Percentiles rank a stretch among this genome's conserved stretches.
These are phyloP conservation scores for Chaetodon trifasciatus DNA, from an alignment of 2,797 vertebrate species.

Conservation along the genomic window DNA sequence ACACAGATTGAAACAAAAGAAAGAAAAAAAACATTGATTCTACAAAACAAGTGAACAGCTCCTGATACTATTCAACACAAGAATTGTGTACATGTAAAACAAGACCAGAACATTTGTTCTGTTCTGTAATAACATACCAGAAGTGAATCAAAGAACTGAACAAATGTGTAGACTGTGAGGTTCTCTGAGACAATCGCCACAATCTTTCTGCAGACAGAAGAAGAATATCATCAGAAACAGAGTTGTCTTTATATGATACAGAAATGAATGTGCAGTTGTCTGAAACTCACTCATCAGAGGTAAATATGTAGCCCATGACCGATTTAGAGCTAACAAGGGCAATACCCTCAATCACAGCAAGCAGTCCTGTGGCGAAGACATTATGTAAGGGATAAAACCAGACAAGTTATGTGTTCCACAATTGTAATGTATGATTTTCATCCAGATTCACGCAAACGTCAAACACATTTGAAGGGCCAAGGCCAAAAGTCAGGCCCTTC, in stretches of 20 bases:
- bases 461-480: neutral
- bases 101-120: slow-evolving; percentile 4
- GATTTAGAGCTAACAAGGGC: slow-evolving; percentile 73
- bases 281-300: slow-evolving; percentile 88
- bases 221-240: slow-evolving; percentile 27
- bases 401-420: neutral
- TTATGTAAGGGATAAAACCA: neutral
- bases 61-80: neutral
- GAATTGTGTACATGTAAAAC: neutral
- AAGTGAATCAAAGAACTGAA: slow-evolving; percentile 89
- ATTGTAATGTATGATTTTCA: neutral
- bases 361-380: slow-evolving; percentile 64
- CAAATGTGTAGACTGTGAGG: slow-evolving; percentile 82
- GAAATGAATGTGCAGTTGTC: slow-evolving; percentile 19
- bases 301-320: slow-evolving; percentile 89
- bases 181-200: slow-evolving; percentile 83
- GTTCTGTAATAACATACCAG: slow-evolving; percentile 80
- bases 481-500: no score
- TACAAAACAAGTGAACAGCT: slow-evolving; percentile 3
- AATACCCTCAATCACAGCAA: slow-evolving; percentile 81
- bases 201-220: slow-evolving; percentile 84
- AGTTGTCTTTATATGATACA: slow-evolving; percentile 2
- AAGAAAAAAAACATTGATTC: neutral
- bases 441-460: neutral
- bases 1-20: slow-evolving; percentile 23